Evolutionary conservation across 2,113 vertebrate species (phyloP).

Genomic region (Amblyornis subalaris): DNA sequence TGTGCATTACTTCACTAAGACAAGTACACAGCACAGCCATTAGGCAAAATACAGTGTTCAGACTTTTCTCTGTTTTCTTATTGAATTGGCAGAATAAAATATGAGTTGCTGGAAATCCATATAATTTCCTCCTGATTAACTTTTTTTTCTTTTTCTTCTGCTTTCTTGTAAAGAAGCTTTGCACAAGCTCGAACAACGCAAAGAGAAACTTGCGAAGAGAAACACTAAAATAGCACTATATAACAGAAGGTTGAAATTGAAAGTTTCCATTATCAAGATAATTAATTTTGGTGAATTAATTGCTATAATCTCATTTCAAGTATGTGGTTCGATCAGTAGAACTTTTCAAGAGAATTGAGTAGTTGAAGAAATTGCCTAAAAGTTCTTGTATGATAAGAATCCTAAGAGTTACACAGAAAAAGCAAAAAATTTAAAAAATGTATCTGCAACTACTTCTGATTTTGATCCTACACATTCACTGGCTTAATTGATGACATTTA

Average conservation of each 20-base stretch:
- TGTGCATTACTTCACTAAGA: background rate
- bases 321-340: background rate
- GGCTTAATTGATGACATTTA: background rate
- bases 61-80: background rate
- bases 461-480: background rate
- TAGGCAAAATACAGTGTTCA: background rate
- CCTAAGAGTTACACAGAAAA: background rate
- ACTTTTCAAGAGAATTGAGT: background rate
- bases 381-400: background rate
- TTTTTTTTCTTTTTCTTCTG: background rate
- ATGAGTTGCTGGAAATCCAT: background rate
- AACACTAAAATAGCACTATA: background rate
- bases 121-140: background rate
- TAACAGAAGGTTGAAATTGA: background rate
- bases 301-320: background rate
- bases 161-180: background rate
- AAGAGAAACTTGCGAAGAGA: background rate
- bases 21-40: background rate
- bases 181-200: background rate
- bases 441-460: background rate
- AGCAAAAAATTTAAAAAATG: rapidly evolving
- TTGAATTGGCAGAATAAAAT: background rate
- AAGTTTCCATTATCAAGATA: background rate
- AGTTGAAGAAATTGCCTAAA: background rate
- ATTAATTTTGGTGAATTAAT: background rate